Evolutionary conservation across 2,888 invertebrate species (phyloP).

Genomic region (Eucriotettix oculatus): DNA sequence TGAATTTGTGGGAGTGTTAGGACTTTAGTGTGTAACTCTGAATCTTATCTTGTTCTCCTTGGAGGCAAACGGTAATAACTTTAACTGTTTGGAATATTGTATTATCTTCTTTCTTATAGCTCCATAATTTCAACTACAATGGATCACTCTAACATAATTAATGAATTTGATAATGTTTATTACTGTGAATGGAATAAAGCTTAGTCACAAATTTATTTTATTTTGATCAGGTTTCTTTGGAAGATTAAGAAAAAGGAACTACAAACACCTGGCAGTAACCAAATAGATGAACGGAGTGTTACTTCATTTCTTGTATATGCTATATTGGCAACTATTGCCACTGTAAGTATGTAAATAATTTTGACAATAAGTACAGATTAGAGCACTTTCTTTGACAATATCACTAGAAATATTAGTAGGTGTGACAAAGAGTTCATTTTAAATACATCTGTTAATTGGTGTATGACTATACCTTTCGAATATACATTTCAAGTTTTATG

Average conservation of each 20-base stretch:
- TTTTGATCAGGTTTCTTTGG: slow-evolving; percentile 27
- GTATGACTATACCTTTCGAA: not conserved
- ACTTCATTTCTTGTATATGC: slow-evolving; percentile 36
- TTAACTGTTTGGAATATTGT: too few species aligned
- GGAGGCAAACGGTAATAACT: too few species aligned
- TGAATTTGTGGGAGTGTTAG: too few species aligned
- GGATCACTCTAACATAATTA: too few species aligned
- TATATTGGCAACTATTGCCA: slow-evolving; percentile 38
- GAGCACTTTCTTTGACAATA: not conserved
- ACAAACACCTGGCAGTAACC: slow-evolving; percentile 15
- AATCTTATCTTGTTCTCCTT: too few species aligned
- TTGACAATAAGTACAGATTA: not conserved
- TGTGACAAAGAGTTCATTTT: too few species aligned
- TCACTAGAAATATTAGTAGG: not conserved
- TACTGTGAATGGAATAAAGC: not conserved
- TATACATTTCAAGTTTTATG: not conserved
- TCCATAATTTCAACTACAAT: too few species aligned
- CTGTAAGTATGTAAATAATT: slow-evolving; percentile 23
- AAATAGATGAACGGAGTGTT: slow-evolving; percentile 21
- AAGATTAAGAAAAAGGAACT: slow-evolving; percentile 21
- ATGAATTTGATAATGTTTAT: too few species aligned
- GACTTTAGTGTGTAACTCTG: too few species aligned
- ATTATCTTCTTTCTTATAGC: too few species aligned
- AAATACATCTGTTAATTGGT: not conserved
- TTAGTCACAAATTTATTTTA: not conserved